These are phyloP conservation scores for Phaenicophaeus curvirostris DNA, from an alignment of 2,797 vertebrate genomes.

Conservation along the genomic window DNA sequence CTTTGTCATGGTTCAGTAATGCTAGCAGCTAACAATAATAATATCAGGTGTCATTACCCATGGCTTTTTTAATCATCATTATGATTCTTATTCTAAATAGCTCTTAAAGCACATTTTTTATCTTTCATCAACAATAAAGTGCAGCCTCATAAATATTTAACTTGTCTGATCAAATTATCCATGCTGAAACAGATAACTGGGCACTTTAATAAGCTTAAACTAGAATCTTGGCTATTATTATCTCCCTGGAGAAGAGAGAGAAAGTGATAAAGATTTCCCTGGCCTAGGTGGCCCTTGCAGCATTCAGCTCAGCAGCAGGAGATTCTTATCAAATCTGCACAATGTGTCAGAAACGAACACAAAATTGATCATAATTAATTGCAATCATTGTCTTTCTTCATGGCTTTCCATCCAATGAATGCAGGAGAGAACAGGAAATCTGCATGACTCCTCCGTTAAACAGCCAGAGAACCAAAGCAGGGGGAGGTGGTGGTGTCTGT, in stretches of 20 bases:
- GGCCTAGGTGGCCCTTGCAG: neutral
- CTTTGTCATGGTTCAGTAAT: conserved; percentile 44
- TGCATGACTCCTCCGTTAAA: rapidly evolving
- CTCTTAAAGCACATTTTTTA: conserved; percentile 55
- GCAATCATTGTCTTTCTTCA: neutral
- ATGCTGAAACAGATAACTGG: conserved; percentile 52
- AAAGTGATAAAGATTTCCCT: neutral
- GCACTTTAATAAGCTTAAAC: conserved; percentile 52
- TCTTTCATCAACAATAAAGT: conserved; percentile 56
- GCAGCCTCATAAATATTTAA: conserved; percentile 75
- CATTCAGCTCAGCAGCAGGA: neutral
- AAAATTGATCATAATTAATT: neutral
- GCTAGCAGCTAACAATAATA: conserved; percentile 55
- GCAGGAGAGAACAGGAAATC: neutral
- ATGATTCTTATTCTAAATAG: conserved; percentile 61
- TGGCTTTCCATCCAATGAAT: neutral
- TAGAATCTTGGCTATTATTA: conserved; percentile 51
- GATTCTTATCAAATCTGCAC: neutral
- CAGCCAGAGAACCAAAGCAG: neutral
- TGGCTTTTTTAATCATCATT: conserved; percentile 58
- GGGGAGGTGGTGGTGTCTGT: neutral
- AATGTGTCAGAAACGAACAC: neutral
- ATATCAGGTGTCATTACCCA: conserved; percentile 51
- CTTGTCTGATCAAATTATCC: conserved; percentile 61
- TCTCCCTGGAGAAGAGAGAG: conserved; percentile 38